Conservation (phyloP, 2,888 invertebrate genomes). For the Lordiphosa fenestrarum region DNA sequence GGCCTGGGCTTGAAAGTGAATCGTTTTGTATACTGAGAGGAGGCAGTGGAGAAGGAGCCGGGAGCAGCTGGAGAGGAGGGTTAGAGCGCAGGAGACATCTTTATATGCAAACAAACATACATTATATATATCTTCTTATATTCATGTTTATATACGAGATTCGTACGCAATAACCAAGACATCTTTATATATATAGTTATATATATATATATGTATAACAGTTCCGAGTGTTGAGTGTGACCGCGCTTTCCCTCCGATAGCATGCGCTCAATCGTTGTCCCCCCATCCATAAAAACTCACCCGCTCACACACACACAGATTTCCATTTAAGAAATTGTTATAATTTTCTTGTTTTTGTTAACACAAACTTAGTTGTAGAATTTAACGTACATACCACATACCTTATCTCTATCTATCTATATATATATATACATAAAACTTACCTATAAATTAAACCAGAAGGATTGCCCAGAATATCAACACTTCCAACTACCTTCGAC, state of each 20-base stretch:
- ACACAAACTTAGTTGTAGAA: conserved; percentile 55
- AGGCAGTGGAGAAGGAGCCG: conserved; percentile 15
- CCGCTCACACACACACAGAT: conserved; percentile 33
- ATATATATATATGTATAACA: conserved; percentile 2
- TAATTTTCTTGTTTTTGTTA: conserved; percentile 69
- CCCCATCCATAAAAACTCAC: not conserved
- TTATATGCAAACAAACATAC: conserved; percentile 30
- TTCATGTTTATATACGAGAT: too few species aligned
- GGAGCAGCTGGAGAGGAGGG: conserved; percentile 8
- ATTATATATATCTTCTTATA: conserved; percentile 10
- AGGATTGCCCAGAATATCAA: conserved; percentile 4
- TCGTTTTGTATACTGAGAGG: conserved; percentile 77
- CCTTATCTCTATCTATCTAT: conserved; percentile 13
- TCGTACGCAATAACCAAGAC: too few species aligned
- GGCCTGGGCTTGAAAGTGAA: conserved; percentile 76
- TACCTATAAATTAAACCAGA: conserved; percentile 24
- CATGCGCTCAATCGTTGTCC: not conserved
- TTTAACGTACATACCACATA: conserved; percentile 21
- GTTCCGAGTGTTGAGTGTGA: conserved; percentile 9
- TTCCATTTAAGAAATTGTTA: conserved; percentile 64
- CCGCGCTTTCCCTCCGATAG: not conserved
- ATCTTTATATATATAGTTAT: conserved; percentile 1
- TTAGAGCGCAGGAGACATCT: conserved; percentile 24
- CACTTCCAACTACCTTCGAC: too few species aligned
- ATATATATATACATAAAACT: conserved; percentile 16